Conservation (phyloP, 1,140 invertebrate species). For the Delia radicum region DNA sequence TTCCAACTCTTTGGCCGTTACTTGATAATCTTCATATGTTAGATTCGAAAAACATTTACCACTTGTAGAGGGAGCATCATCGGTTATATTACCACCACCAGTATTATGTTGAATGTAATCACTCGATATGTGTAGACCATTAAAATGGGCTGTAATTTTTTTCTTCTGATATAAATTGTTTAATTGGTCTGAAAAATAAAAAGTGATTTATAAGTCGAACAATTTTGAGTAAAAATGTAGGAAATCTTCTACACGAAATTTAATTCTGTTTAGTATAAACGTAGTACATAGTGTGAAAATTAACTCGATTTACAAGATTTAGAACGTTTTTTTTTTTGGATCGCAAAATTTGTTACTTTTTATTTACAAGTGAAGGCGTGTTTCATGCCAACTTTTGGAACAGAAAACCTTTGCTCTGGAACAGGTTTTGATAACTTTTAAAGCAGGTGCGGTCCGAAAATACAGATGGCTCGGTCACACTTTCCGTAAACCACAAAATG, state of each 20-base stretch:
- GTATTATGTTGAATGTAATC: slow-evolving; percentile 53
- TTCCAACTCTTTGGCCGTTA: slow-evolving; percentile 54
- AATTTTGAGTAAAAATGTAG: not conserved
- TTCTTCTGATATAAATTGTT: slow-evolving; percentile 78
- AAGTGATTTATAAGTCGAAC: not conserved
- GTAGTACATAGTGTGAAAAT: too few species aligned
- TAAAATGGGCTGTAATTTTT: slow-evolving; percentile 77
- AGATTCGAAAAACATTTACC: slow-evolving; percentile 31
- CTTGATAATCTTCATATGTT: slow-evolving; percentile 37
- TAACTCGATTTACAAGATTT: too few species aligned
- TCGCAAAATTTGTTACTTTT: too few species aligned
- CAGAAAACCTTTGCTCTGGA: too few species aligned
- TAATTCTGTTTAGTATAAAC: too few species aligned
- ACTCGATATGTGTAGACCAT: slow-evolving; percentile 67
- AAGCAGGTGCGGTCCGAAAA: too few species aligned
- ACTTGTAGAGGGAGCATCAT: slow-evolving; percentile 11
- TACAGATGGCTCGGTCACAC: too few species aligned
- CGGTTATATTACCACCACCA: not conserved
- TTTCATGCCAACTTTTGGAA: too few species aligned
- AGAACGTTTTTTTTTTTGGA: too few species aligned
- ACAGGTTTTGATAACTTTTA: too few species aligned
- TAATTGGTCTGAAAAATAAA: slow-evolving; percentile 59
- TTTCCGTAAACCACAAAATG: too few species aligned
- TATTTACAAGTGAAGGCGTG: too few species aligned
- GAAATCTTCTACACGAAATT: not conserved